A percentile compares a stretch with the other conserved stretches of the same genome.
phyloP scores from a whole-genome alignment of 2,888 invertebrate species.

The Clanis bilineata region DNA sequence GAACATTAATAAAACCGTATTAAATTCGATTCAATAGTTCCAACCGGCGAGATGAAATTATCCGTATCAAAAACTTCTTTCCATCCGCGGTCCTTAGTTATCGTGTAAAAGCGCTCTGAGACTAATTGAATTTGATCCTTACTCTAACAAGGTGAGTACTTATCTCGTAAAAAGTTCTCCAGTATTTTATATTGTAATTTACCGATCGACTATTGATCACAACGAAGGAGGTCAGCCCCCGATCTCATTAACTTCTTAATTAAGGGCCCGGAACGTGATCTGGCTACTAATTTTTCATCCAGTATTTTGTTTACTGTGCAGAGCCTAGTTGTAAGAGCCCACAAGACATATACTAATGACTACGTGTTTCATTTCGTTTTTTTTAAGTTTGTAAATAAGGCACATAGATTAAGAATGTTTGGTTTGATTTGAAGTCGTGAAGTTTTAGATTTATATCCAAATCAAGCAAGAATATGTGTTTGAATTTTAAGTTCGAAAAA shows the following conservation, averaged over 20 bases:
- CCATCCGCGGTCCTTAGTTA: neutral
- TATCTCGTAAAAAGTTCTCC: conserved; percentile 22
- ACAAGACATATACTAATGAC: no score
- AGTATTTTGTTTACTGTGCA: neutral
- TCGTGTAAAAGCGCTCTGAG: neutral
- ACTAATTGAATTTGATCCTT: conserved; percentile 36
- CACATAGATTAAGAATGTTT: no score
- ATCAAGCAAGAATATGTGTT: no score
- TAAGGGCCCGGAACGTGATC: conserved; percentile 66
- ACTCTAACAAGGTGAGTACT: conserved; percentile 40
- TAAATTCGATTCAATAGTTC: neutral
- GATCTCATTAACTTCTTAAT: conserved; percentile 76
- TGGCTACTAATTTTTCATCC: conserved; percentile 39
- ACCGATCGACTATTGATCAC: conserved; percentile 52
- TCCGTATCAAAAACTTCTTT: conserved; percentile 12
- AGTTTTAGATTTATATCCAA: no score
- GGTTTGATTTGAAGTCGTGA: no score
- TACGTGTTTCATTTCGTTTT: no score
- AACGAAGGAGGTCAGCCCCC: conserved; percentile 50
- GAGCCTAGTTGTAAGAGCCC: neutral
- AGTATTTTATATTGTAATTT: conserved; percentile 20
- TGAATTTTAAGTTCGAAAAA: no score
- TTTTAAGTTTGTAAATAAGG: no score
- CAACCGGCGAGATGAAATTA: neutral
- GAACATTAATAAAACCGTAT: neutral